These are phyloP conservation scores for Cynopterus sphinx DNA, from an alignment of 2,797 vertebrate genomes.

Conservation along the genomic window DNA sequence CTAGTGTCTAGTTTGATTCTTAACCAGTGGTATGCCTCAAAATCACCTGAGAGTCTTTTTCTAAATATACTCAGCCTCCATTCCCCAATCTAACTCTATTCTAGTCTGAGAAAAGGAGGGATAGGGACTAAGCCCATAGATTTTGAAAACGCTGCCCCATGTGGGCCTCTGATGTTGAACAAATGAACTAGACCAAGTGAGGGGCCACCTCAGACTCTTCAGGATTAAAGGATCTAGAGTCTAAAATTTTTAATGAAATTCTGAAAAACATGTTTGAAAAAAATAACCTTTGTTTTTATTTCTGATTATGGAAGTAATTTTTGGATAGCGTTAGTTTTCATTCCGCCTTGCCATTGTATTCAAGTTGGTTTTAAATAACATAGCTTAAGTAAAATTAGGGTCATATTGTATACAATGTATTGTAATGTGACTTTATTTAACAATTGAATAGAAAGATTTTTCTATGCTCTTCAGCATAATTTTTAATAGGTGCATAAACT, in stretches of 20 bases:
- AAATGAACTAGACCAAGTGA: neutral
- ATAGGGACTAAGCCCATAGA: neutral
- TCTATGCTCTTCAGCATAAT: neutral
- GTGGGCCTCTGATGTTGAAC: neutral
- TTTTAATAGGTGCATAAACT: neutral
- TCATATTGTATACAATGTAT: neutral
- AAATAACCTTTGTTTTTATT: neutral
- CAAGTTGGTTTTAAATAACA: neutral
- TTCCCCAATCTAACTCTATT: neutral
- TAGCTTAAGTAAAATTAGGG: neutral
- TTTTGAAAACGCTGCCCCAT: neutral
- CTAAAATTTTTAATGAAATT: constrained; percentile 13
- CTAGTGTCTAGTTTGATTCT: neutral
- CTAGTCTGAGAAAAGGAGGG: neutral
- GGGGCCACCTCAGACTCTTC: neutral
- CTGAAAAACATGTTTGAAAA: neutral
- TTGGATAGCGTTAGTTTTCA: neutral
- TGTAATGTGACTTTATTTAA: neutral
- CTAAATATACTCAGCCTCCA: neutral
- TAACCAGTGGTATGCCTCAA: neutral
- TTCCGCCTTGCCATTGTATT: neutral
- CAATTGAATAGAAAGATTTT: neutral
- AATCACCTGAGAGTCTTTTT: neutral
- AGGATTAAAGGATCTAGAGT: neutral
- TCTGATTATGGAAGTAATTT: neutral